Percentiles rank a stretch among this genome's conserved stretches.
These are phyloP conservation scores for Syngnathus acus DNA, from an alignment of 2,797 vertebrate genomes.

Conservation along the genomic window DNA sequence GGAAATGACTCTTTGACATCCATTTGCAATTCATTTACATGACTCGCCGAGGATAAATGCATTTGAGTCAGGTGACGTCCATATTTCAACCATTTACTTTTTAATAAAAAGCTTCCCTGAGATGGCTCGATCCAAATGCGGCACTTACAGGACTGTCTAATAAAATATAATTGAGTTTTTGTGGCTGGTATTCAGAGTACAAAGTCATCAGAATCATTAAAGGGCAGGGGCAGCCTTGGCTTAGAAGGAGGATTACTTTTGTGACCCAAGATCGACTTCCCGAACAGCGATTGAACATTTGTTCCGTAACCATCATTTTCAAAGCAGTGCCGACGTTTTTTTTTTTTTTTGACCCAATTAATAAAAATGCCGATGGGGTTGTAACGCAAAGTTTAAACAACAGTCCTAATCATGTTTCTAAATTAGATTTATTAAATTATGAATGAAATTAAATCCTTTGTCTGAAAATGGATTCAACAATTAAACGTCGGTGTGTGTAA, in stretches of 20 bases:
- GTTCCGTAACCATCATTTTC: constrained; percentile 22
- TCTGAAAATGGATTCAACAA: not conserved
- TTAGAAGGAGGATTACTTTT: too few species aligned
- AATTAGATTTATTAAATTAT: constrained; percentile 22
- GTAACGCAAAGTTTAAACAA: constrained; percentile 56
- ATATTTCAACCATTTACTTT: constrained; percentile 6
- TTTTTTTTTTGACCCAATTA: constrained; percentile 69
- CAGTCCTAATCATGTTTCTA: constrained; percentile 44
- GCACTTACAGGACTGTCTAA: not conserved
- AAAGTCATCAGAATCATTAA: constrained; percentile 3
- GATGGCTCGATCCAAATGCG: not conserved
- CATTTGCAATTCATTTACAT: not conserved
- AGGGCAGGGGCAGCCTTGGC: not conserved
- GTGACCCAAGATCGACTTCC: too few species aligned
- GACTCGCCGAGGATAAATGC: not conserved
- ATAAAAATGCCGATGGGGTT: constrained; percentile 49
- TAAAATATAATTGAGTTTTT: constrained; percentile 8
- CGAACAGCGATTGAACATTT: too few species aligned
- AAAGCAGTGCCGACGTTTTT: constrained; percentile 46
- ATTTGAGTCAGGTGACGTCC: not conserved
- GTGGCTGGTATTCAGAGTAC: constrained; percentile 6
- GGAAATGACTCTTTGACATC: constrained; percentile 3
- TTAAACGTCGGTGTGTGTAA: not conserved
- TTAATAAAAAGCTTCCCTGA: not conserved
- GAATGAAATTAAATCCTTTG: too few species aligned